These are phyloP conservation scores for Pandemis cinnamomeana DNA, from an alignment of 2,888 invertebrate species.

Conservation along the genomic window DNA sequence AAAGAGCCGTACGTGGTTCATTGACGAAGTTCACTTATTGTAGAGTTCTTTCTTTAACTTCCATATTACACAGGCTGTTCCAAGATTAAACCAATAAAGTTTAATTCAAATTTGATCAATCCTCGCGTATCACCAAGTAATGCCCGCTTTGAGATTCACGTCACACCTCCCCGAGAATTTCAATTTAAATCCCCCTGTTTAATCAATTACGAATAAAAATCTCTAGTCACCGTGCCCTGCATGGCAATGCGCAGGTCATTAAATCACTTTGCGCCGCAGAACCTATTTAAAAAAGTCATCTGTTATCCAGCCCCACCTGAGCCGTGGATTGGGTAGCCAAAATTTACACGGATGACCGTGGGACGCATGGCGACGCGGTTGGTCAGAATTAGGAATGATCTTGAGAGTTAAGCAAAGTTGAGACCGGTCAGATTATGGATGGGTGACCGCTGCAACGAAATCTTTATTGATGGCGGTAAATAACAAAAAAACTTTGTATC, in stretches of 20 bases:
- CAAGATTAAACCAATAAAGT: constrained; percentile 6
- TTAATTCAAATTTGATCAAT: constrained; percentile 22
- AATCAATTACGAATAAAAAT: constrained; percentile 81
- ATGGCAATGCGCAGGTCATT: constrained; percentile 75
- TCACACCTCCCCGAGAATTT: constrained; percentile 74
- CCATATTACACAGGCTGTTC: neutral
- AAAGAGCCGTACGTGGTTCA: too few species aligned
- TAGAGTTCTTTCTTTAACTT: neutral
- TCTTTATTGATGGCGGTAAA: neutral
- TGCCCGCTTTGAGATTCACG: constrained; percentile 56
- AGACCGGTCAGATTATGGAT: neutral
- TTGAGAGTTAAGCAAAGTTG: neutral
- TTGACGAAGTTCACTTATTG: too few species aligned
- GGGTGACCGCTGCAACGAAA: neutral
- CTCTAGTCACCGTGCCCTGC: constrained; percentile 73
- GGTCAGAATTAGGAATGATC: neutral
- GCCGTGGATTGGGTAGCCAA: constrained; percentile 46
- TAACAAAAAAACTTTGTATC: too few species aligned
- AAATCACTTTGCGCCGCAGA: constrained; percentile 79
- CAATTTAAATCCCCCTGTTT: constrained; percentile 69
- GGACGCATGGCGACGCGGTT: neutral
- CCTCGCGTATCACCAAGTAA: constrained; percentile 17
- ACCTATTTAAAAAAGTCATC: constrained; percentile 81
- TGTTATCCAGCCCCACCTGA: constrained; percentile 65
- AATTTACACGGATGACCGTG: neutral